Evolutionary conservation across 2,113 vertebrate species (phyloP), one percentile per base, ranked within the genome.

Genomic region (Jacana jacana): DNA sequence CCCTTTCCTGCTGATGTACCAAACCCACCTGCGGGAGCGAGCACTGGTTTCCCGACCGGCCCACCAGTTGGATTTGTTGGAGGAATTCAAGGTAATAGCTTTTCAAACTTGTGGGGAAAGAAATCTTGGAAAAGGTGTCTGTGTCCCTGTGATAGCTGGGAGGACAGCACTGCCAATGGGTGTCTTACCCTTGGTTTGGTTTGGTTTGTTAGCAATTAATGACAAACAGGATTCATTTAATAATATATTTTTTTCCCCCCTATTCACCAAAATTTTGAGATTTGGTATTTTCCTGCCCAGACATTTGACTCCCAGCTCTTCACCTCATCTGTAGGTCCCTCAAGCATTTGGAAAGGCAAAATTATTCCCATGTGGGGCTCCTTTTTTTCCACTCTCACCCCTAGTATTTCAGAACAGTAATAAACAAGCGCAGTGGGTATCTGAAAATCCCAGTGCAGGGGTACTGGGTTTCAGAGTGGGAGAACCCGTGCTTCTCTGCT

Each of bases 11-110:
- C 69, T 51, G 61, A 54, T 23, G 76, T 66, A 44, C 86, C 55
- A 17, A 15, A 13, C 64, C 54, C 33, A 3, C 46, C 75, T 28
- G 66, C 37, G 13, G 2, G 40, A 81, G 39, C 83, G 86, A 27
- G 57, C 42, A 63, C 63, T 64, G 57, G 2, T 54, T 60, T 58
- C 54, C 82, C 61, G 71, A 20, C 78, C 2, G 4, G 6, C 6
- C 3, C 7, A 60, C 23, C 73, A 1, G 3, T 30, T 40, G 85
- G 66, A 66, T 68, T 69, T 58, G 25, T 40, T 2, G 0, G 35
- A 70, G 69, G 42, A 51, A 83, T 65, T 83, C 30, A 13, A 93
- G 88, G 91, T 96, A 96, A 95, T 44, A 60, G 64, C 63, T 86
- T 86, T 70, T 40, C 23, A 70, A 93, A 42, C 76, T 78, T 64